Evolutionary conservation across 2,113 vertebrate genomes (phyloP).

Genomic region (Jaculus jaculus): DNA sequence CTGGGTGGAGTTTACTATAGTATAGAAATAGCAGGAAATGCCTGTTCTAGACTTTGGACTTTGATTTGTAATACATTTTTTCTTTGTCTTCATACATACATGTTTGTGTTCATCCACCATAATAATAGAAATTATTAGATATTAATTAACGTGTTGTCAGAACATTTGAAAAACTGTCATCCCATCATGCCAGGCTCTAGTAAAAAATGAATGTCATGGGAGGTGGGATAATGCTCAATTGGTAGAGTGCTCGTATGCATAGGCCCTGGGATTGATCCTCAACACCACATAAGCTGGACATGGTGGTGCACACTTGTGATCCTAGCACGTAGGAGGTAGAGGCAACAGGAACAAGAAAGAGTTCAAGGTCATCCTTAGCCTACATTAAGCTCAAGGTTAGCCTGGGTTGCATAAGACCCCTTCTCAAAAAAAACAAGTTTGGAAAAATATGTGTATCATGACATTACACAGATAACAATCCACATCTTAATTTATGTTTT

Average conservation of each 20-base stretch:
- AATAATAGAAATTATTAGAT: not conserved
- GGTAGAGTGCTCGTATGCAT: not conserved
- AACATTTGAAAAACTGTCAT: not conserved
- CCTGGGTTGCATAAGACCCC: not conserved
- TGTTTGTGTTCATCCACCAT: not conserved
- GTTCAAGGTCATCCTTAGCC: not conserved
- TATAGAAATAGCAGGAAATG: not conserved
- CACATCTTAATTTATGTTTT: not conserved
- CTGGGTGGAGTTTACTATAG: not conserved
- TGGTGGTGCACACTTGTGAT: not conserved
- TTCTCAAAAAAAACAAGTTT: not conserved
- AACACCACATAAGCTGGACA: not conserved
- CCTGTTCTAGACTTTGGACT: not conserved
- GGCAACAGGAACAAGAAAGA: not conserved
- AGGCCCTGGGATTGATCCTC: not conserved
- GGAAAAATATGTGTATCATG: accelerated
- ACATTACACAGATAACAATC: not conserved
- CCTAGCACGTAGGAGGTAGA: not conserved
- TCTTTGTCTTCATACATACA: not conserved
- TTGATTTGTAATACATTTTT: not conserved
- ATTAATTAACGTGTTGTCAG: not conserved
- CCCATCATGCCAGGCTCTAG: accelerated
- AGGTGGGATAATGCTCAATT: not conserved
- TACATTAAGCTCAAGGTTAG: not conserved
- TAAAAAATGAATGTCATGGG: not conserved